A percentile compares a stretch with the other conserved stretches of the same genome.
These are phyloP conservation scores for Grantiella picta DNA, from an alignment of 2,113 vertebrate species.

Conservation along the genomic window DNA sequence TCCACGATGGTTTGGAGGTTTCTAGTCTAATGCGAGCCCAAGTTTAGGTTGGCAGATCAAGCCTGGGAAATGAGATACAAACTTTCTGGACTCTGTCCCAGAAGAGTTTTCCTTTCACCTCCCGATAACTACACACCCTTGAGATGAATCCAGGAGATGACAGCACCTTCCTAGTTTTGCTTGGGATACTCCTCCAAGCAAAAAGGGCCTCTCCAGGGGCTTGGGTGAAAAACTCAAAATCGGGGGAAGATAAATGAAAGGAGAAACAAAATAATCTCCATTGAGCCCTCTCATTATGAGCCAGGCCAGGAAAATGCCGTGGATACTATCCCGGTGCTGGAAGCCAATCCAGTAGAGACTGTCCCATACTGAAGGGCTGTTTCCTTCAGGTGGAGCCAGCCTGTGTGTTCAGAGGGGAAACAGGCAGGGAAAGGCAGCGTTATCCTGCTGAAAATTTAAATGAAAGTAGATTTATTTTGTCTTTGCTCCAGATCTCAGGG, in stretches of 20 bases:
- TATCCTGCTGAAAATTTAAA: constrained; percentile 7
- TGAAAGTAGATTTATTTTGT: constrained; percentile 19
- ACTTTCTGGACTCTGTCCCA: not conserved
- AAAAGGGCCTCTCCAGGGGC: not conserved
- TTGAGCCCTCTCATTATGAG: not conserved
- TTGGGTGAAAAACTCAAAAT: not conserved
- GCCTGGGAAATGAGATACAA: not conserved
- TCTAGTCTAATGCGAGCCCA: not conserved
- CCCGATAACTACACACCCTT: not conserved
- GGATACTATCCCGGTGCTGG: not conserved
- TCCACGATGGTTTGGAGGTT: not conserved
- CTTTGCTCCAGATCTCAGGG: constrained; percentile 1
- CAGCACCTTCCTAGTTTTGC: not conserved
- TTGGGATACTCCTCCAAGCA: not conserved
- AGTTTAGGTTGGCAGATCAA: not conserved
- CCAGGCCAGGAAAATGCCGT: not conserved
- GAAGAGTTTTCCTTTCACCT: not conserved
- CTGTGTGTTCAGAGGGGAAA: not conserved
- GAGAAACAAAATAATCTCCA: not conserved
- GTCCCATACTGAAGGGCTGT: rapidly evolving
- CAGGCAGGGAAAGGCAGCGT: not conserved
- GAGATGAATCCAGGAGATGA: not conserved
- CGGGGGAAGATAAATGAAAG: not conserved
- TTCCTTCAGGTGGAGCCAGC: not conserved
- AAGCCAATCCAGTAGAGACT: not conserved